Percentiles rank a stretch among this genome's conserved stretches.
Evolutionary conservation across 2,113 vertebrate genomes (phyloP).

Genomic region (Dasyprocta punctata): DNA sequence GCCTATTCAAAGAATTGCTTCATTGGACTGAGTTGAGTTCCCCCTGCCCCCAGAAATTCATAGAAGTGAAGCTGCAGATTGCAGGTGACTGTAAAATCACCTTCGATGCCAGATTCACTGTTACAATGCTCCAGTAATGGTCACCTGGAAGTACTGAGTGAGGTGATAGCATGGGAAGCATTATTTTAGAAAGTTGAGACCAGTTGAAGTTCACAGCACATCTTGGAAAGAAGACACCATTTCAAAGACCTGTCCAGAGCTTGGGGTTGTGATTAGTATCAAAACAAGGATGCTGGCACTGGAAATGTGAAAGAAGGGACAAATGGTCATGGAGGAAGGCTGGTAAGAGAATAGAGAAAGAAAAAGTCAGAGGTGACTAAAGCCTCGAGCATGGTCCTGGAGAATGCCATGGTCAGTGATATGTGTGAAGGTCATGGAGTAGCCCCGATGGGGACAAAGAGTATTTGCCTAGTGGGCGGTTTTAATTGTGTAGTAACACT

Average conservation of each 20-base stretch:
- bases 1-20: neutral
- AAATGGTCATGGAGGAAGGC: neutral
- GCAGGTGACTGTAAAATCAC: neutral
- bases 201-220: neutral
- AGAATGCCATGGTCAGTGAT: neutral
- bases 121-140: neutral
- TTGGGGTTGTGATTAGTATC: neutral
- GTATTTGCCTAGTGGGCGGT: neutral
- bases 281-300: neutral
- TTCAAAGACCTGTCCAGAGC: neutral
- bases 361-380: neutral
- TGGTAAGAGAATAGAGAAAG: neutral
- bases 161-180: neutral
- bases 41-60: neutral
- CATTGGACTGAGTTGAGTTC: neutral
- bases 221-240: neutral
- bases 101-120: neutral
- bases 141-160: neutral
- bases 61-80: neutral
- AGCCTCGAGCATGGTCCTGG: neutral
- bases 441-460: neutral
- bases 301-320: neutral
- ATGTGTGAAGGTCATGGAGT: no score
- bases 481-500: neutral
- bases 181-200: constrained; percentile 13